A percentile compares a stretch with the other conserved stretches of the same genome.
Conservation (phyloP, 2,113 vertebrate species). For the Chamaea fasciata region DNA sequence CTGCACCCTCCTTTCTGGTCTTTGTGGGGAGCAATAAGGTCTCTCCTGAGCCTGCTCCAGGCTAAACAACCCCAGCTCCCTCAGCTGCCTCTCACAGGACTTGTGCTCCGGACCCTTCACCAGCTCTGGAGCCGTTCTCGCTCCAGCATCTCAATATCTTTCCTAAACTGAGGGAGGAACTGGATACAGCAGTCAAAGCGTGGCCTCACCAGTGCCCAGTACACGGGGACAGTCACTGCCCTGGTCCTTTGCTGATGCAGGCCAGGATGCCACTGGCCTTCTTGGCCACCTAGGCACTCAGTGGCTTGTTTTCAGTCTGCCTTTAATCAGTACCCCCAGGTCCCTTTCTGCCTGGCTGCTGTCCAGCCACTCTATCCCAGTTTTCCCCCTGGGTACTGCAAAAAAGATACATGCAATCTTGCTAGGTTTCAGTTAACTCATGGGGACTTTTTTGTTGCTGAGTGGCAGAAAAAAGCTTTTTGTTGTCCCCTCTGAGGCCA, state of each 20-base stretch:
- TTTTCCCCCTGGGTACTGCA: background rate
- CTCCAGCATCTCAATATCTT: background rate
- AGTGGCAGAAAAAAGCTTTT: background rate
- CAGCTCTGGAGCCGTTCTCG: rapidly evolving
- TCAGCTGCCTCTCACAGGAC: background rate
- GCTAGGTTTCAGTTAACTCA: background rate
- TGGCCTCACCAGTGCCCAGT: background rate
- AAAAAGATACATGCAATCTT: background rate
- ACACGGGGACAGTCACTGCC: background rate
- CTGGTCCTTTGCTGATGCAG: background rate
- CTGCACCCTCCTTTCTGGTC: background rate
- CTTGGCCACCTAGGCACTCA: background rate
- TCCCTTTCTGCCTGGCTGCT: background rate
- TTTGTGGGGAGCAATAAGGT: background rate
- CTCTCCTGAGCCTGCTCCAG: too few relatives aligned
- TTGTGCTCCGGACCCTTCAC: background rate
- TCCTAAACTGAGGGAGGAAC: background rate
- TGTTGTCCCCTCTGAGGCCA: background rate
- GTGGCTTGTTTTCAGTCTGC: background rate
- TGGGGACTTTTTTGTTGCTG: background rate
- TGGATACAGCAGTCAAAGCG: background rate
- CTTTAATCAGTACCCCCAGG: too few relatives aligned
- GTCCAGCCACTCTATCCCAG: background rate
- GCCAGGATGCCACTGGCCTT: background rate
- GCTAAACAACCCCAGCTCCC: background rate